Base-by-base conservation (phyloP, 2,888 invertebrate species). In the Pyrrhosoma nymphula region DNA sequence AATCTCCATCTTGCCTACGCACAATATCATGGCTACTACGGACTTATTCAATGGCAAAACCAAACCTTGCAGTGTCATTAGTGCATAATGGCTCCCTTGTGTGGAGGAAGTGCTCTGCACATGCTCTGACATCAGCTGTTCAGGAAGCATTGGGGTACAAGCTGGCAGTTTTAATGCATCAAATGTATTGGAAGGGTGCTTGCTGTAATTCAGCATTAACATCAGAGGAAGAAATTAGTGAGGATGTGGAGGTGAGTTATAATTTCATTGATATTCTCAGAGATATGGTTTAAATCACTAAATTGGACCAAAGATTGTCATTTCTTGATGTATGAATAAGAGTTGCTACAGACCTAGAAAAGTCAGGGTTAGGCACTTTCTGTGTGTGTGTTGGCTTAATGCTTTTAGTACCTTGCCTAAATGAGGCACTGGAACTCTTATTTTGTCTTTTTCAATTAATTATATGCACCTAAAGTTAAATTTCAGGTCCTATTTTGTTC, bases 21-120 rank as follows among this genome's bases (percentile, higher is more conserved):
- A 97, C 96, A 95, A 96, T 97, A 16, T 98, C 98, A 96, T 97
- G 96, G 39, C 96, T 97, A 6, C 96, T 98, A 23, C 97, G 97
- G 96, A 96, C 97, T 4, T 97, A 97, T 96, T 97, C 97, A 3
- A 96, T 98, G 89, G 97, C 97, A 95, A 97, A 97, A 95, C 97
- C 97, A n/a, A 96, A 96, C 95, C 96, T 97, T 8, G 96, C 97
- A 95, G 96, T 98, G 26, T 96, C 96, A 39, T 96, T 97, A 30
- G 96, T 97, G 95, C 97, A 97, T 95, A 97, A 98, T 95, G 97
- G 96, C 90, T 96, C 96, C 88, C 95, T 96, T n/a, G 95, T 97
- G 14, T 97, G 97, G 97, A 97, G 97, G 96, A 98, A 98, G 96
- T 96, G 97, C 35, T 96, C 96, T 30, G 96, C 97, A 35, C 96